Evolutionary conservation across 2,888 invertebrate species (phyloP).

Genomic region (Nasonia oneida): DNA sequence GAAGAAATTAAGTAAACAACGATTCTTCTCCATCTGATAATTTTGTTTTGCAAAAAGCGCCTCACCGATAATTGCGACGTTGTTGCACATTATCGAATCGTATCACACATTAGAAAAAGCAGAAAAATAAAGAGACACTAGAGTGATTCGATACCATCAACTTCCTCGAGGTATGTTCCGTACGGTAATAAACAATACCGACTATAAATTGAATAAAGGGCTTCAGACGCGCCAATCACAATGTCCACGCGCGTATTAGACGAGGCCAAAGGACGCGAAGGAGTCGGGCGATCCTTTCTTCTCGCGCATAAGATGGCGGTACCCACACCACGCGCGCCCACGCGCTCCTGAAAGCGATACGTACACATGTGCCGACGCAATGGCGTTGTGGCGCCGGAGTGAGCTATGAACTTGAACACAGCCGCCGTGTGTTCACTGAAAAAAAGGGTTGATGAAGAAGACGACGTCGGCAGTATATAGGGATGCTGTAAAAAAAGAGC

Average conservation of each 20-base stretch:
- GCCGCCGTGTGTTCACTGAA: neutral
- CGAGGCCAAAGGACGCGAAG: neutral
- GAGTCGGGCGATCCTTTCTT: slow-evolving; percentile 42
- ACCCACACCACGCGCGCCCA: slow-evolving; percentile 30
- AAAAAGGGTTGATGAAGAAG: no score
- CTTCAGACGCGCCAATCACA: neutral
- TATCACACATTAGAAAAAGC: no score
- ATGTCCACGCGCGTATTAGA: slow-evolving; percentile 12
- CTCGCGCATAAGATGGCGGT: slow-evolving; percentile 38
- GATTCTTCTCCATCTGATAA: no score
- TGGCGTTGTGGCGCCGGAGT: slow-evolving; percentile 9
- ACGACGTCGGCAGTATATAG: neutral
- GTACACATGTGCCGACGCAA: slow-evolving; percentile 30
- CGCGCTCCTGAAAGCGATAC: slow-evolving; percentile 43
- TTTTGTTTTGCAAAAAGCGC: no score
- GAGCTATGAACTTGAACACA: neutral
- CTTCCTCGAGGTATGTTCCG: neutral
- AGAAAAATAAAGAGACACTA: neutral
- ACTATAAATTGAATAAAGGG: slow-evolving; percentile 14
- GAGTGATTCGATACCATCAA: neutral
- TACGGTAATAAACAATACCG: slow-evolving; percentile 28
- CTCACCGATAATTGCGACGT: no score
- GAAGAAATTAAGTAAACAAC: no score
- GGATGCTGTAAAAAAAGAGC: neutral
- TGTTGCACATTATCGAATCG: no score